Base-by-base conservation (phyloP, 2,797 vertebrate species). In the Spea hammondii region DNA sequence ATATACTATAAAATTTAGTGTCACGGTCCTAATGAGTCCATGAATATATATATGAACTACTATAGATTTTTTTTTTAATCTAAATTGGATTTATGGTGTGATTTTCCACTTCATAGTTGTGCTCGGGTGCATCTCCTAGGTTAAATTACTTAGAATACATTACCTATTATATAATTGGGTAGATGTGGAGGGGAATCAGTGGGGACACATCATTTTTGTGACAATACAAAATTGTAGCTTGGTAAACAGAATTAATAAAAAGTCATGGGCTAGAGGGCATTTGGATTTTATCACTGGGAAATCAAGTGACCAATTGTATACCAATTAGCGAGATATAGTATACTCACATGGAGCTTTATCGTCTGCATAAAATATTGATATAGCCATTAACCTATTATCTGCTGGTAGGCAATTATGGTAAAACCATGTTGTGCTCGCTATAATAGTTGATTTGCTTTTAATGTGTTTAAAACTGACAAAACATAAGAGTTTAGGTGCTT, bases 41-140 rank as follows among this genome's bases (percentile, higher is more conserved):
- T 60, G 68, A 76, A 80, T 80, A 72, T 67, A 81, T 65, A 71
- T 76, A 51, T 66, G 69, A 81, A 72, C 72, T 76, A 76, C 32
- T 32, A 32, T 32, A 32, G 32, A 32, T 32, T 32, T 32, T 2
- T 32, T 32, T 32, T 32, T 32, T n/a, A 48, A 51, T 60, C 48
- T 72, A 76, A 81, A 81, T 81, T 81, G 62, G 69, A 72, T 81
- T 72, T 32, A 51, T 17, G 8, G 69, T 55, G 32, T 51, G 54
- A 72, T 72, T 81, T 72, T 81, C 69, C 68, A 50, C 53, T 67
- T 72, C 68, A 76, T 54, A 65, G 51, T 32, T 32, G 17, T 71
- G 60, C 17, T 13, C 54, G 65, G 12, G 55, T 80, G 65, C 47
- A 50, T 49, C 72, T 55, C 64, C 67, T 66, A 71, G 59, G 67